Percentiles rank a stretch among this genome's conserved stretches.
These are phyloP conservation scores for Chrysina gloriosa DNA, from an alignment of 2,888 invertebrate genomes.

Conservation along the genomic window DNA sequence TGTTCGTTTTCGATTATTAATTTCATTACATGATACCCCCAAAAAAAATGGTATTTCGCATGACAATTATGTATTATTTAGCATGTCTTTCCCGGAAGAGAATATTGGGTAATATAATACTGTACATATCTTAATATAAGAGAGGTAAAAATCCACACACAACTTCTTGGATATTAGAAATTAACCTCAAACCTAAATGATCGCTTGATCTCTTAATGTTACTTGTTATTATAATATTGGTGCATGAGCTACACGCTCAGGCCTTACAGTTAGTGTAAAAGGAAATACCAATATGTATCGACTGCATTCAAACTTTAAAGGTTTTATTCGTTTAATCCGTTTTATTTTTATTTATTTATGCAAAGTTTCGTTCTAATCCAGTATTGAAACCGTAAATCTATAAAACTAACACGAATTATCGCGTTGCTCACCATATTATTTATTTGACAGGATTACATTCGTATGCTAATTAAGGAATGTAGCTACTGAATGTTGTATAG, in stretches of 20 bases:
- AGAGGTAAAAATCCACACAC: not conserved
- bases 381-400: no score
- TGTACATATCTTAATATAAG: constrained; percentile 43
- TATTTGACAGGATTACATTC: no score
- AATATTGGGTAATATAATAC: constrained; percentile 41
- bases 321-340: constrained; percentile 27
- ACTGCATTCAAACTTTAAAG: constrained; percentile 45
- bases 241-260: constrained; percentile 49
- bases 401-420: no score
- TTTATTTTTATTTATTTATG: no score
- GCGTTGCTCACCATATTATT: no score
- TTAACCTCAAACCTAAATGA: constrained; percentile 46
- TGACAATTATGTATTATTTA: not conserved
- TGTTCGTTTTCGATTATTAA: not conserved
- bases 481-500: no score
- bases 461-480: no score
- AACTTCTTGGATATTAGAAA: constrained; percentile 43
- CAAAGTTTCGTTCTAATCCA: no score
- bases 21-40: not conserved
- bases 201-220: constrained; percentile 52
- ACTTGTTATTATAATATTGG: constrained; percentile 48
- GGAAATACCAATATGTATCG: constrained; percentile 19
- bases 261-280: constrained; percentile 46
- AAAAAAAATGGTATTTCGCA: not conserved
- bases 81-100: constrained; percentile 12